Percentiles rank a stretch among this genome's conserved stretches.
These are phyloP conservation scores for Machimus atricapillus DNA, from an alignment of 2,888 invertebrate species.

Conservation along the genomic window DNA sequence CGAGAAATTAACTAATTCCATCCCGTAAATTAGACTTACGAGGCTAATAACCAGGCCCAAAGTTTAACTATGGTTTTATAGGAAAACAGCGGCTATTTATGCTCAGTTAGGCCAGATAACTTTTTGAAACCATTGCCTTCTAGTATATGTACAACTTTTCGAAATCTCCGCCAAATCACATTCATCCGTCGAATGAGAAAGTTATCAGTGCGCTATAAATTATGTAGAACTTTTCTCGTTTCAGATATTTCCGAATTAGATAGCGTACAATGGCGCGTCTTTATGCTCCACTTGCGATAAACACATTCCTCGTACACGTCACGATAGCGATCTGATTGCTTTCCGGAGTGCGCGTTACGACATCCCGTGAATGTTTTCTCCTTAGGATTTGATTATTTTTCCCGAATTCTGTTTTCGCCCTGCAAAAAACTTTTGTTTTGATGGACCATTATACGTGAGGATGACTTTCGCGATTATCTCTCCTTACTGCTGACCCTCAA, in stretches of 20 bases:
- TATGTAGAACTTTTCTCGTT: slow-evolving; percentile 32
- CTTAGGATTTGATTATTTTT: slow-evolving; percentile 34
- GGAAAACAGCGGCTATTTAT: neutral
- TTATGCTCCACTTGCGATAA: slow-evolving; percentile 23
- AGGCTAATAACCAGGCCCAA: neutral
- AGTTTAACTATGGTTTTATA: neutral
- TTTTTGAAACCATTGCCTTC: neutral
- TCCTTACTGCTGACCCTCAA: neutral
- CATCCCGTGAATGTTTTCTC: slow-evolving; percentile 7
- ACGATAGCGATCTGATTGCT: slow-evolving; percentile 29
- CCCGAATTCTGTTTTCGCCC: neutral
- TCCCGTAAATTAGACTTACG: neutral
- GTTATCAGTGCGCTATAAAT: slow-evolving; percentile 28
- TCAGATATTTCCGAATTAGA: slow-evolving; percentile 13
- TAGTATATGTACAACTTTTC: neutral
- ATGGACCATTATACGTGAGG: slow-evolving; percentile 1
- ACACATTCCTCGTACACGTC: slow-evolving; percentile 13
- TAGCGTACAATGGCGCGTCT: neutral
- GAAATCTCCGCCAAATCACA: slow-evolving; percentile 29
- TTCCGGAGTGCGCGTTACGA: neutral
- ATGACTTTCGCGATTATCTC: slow-evolving; percentile 14
- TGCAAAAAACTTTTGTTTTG: neutral
- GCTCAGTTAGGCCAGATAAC: neutral
- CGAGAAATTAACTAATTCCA: neutral
- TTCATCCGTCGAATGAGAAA: slow-evolving; percentile 14